Percentiles rank a stretch among this genome's conserved stretches.
phyloP scores from a whole-genome alignment of 2,797 vertebrate genomes.

The Thamnophis elegans region DNA sequence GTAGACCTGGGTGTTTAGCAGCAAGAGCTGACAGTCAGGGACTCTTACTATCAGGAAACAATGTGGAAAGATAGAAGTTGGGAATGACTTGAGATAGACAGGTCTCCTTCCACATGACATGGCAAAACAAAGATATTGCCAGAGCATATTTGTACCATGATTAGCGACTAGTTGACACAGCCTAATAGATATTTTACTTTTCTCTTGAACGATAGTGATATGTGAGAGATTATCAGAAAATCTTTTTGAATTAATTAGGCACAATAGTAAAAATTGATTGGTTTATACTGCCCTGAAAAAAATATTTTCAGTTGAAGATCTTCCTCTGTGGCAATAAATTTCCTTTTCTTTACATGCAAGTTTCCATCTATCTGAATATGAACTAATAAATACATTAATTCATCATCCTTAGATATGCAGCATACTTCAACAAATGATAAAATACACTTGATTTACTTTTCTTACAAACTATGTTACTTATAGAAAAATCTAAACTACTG shows the following conservation, averaged over 20 bases:
- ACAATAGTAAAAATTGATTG: too few species aligned
- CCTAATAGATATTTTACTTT: background rate
- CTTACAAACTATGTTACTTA: background rate
- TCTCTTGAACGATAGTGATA: background rate
- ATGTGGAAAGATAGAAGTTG: background rate
- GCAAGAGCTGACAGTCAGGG: background rate
- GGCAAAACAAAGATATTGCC: background rate
- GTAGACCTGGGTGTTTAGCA: background rate
- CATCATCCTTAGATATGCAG: background rate
- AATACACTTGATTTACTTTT: background rate
- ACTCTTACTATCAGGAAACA: background rate
- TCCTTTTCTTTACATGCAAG: background rate
- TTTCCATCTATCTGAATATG: background rate
- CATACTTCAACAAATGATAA: background rate
- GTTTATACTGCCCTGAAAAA: too few species aligned
- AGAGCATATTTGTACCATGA: background rate
- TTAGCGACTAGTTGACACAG: background rate
- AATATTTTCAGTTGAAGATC: background rate
- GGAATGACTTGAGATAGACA: background rate
- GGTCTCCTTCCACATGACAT: background rate
- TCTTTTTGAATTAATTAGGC: too few species aligned
- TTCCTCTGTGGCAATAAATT: background rate
- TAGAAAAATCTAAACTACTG: background rate
- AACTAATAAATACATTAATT: background rate
- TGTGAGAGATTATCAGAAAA: background rate